phyloP scores from a whole-genome alignment of 2,797 vertebrate genomes.

The Rallus crepitans region DNA sequence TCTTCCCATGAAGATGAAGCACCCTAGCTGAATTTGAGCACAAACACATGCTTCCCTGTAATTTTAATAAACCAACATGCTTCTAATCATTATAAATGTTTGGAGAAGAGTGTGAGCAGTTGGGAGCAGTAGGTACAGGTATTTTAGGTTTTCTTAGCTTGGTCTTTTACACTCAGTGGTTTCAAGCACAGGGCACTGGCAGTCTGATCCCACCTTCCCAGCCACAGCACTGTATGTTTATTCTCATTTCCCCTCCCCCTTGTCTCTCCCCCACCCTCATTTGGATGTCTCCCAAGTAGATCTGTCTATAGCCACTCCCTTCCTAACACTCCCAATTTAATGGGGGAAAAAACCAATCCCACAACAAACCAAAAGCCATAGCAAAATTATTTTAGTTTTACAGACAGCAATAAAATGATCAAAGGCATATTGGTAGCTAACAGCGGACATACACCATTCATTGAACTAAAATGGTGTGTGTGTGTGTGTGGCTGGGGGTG shows the following conservation, averaged over 20 bases:
- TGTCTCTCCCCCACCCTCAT: not conserved
- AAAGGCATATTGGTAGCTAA: conserved; percentile 66
- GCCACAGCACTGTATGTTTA: not conserved
- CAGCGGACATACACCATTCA: not conserved
- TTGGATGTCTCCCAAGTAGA: not conserved
- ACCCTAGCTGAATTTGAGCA: not conserved
- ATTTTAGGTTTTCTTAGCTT: not conserved
- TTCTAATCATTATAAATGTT: not conserved
- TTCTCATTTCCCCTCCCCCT: not conserved
- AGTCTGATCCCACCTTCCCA: not conserved
- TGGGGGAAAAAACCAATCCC: not conserved
- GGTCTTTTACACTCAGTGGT: not conserved
- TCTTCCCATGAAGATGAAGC: not conserved
- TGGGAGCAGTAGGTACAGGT: not conserved
- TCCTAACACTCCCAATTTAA: not conserved
- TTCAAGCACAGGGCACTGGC: not conserved
- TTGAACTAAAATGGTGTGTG: conserved; percentile 7
- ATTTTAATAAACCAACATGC: not conserved
- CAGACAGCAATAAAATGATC: conserved; percentile 53
- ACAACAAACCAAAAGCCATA: not conserved
- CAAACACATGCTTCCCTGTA: not conserved
- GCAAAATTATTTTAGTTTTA: conserved; percentile 46
- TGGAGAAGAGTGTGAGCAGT: not conserved
- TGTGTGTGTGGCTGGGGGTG: too few relatives aligned
- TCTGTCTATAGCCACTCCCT: not conserved